phyloP scores from a whole-genome alignment of 2,113 vertebrate species.

The Vireo altiloquus region DNA sequence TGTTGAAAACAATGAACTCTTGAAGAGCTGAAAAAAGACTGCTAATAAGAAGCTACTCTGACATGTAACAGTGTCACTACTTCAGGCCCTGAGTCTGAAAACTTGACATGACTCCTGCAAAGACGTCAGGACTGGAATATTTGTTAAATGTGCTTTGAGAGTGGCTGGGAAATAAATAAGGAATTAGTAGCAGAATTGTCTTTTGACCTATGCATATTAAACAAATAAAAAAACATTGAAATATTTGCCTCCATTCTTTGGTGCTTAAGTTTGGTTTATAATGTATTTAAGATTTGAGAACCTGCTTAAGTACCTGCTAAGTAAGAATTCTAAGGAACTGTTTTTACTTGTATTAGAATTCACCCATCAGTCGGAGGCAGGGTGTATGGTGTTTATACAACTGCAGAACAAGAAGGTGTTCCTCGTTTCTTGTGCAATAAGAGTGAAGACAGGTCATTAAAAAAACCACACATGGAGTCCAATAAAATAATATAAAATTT shows the following conservation, averaged over 20 bases:
- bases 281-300: not conserved
- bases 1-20: not conserved
- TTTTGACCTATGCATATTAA: not conserved
- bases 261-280: not conserved
- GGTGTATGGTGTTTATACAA: not conserved
- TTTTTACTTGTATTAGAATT: not conserved
- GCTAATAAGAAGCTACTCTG: constrained; percentile 1
- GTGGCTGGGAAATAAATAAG: not conserved
- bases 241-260: not conserved
- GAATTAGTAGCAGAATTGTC: not conserved
- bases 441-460: not conserved
- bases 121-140: not conserved
- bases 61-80: not conserved
- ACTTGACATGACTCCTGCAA: not conserved
- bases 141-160: not conserved
- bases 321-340: not conserved
- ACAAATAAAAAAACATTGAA: not conserved
- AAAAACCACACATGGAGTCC: too few species aligned
- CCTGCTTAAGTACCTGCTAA: not conserved
- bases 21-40: not conserved
- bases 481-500: not conserved
- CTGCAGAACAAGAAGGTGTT: not conserved
- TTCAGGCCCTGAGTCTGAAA: not conserved
- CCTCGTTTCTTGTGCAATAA: not conserved
- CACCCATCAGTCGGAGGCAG: not conserved